Percentiles rank a stretch among this genome's conserved stretches.
Evolutionary conservation across 2,888 invertebrate genomes (phyloP).

Genomic region (Plusia festucae): DNA sequence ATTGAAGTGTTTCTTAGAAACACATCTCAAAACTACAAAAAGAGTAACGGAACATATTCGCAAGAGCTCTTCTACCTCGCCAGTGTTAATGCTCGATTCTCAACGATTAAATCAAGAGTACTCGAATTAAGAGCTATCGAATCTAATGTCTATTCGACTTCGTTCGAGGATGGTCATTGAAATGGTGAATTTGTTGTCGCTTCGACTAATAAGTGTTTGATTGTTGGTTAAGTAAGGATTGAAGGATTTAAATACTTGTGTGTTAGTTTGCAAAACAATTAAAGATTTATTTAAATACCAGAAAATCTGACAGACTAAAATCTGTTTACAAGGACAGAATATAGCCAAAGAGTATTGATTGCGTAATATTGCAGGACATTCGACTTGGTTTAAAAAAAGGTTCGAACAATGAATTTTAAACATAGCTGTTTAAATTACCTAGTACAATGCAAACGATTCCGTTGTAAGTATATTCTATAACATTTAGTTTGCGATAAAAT

Average conservation of each 20-base stretch:
- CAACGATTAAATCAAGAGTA: constrained; percentile 66
- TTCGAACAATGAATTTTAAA: not conserved
- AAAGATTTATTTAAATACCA: not conserved
- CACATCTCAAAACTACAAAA: constrained; percentile 33
- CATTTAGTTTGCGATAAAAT: constrained; percentile 61
- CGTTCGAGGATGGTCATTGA: constrained; percentile 24
- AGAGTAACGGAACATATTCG: constrained; percentile 79
- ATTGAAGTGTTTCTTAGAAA: constrained; percentile 52
- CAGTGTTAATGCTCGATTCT: constrained; percentile 68
- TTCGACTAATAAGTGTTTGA: constrained; percentile 39
- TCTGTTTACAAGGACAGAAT: too few species aligned
- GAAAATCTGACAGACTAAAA: too few species aligned
- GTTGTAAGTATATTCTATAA: constrained; percentile 51
- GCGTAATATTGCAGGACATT: too few species aligned
- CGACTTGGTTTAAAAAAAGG: not conserved
- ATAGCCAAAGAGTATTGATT: too few species aligned
- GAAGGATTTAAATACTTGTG: constrained; percentile 8
- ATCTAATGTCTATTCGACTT: constrained; percentile 46
- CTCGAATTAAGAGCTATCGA: constrained; percentile 60
- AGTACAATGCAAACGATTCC: constrained; percentile 45
- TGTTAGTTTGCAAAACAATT: not conserved
- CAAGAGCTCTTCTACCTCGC: constrained; percentile 65
- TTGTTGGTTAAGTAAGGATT: constrained; percentile 16
- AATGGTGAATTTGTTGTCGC: constrained; percentile 40
- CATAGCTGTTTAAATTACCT: constrained; percentile 10